A percentile compares a stretch with the other conserved stretches of the same genome.
These are phyloP conservation scores for Delphinus delphis DNA, from an alignment of 2,113 vertebrate species.

Conservation along the genomic window DNA sequence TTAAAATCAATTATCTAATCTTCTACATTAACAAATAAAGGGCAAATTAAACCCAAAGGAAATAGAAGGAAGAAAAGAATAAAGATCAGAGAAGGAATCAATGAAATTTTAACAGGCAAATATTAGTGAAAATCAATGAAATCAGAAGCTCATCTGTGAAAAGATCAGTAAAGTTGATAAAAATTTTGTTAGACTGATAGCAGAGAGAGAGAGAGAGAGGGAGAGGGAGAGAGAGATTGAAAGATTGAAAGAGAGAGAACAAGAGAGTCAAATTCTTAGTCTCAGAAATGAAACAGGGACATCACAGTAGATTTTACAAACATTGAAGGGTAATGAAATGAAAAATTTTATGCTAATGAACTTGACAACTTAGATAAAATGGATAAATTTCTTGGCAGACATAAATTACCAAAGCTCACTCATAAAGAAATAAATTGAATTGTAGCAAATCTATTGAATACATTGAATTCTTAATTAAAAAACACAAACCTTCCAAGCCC, in stretches of 20 bases:
- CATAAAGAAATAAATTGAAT: neutral
- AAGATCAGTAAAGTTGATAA: neutral
- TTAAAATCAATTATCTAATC: neutral
- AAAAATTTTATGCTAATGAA: neutral
- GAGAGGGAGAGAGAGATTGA: neutral
- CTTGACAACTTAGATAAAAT: neutral
- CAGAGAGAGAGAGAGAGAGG: neutral
- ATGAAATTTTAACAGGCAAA: neutral
- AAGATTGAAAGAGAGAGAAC: neutral
- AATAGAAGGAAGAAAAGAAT: neutral
- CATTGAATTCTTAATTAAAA: neutral
- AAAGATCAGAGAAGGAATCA: neutral
- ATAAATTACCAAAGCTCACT: neutral
- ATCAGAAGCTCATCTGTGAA: neutral
- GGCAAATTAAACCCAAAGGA: neutral
- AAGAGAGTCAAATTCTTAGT: neutral
- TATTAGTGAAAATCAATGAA: neutral
- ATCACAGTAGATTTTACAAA: neutral
- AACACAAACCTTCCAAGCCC: neutral
- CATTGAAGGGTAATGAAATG: neutral
- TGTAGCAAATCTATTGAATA: neutral
- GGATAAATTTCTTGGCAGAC: neutral
- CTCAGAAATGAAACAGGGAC: neutral
- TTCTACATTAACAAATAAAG: conserved; percentile 22
- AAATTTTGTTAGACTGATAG: neutral